These are phyloP conservation scores for Pardosa pseudoannulata DNA, from an alignment of 2,888 invertebrate species.

Conservation along the genomic window DNA sequence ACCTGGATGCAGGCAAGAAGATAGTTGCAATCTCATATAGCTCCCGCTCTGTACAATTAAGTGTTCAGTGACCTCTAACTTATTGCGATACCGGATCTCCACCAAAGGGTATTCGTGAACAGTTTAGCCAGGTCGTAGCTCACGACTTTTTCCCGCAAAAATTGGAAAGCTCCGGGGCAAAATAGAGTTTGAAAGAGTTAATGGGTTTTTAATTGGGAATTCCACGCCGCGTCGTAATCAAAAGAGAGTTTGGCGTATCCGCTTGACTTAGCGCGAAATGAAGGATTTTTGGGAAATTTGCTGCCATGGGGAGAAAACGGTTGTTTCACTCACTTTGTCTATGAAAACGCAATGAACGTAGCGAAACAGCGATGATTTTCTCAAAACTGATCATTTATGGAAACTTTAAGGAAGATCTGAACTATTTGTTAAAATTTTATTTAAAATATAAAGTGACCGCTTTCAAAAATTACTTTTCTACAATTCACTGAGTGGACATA, in stretches of 20 bases:
- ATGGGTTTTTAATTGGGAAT: constrained; percentile 8
- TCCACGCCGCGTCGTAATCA: constrained; percentile 1
- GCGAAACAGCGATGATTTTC: too few relatives aligned
- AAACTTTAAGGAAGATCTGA: too few relatives aligned
- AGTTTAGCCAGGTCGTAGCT: constrained; percentile 12
- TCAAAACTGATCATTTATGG: too few relatives aligned
- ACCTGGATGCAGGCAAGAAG: neutral
- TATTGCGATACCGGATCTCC: constrained; percentile 7
- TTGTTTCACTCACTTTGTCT: too few relatives aligned
- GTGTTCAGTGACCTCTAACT: constrained; percentile 3
- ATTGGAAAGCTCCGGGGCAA: constrained; percentile 10
- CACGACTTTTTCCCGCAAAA: constrained; percentile 10
- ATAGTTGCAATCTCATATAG: constrained; percentile 7
- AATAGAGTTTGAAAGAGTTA: constrained; percentile 12
- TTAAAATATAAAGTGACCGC: too few relatives aligned
- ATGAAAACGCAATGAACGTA: too few relatives aligned
- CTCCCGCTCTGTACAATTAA: neutral
- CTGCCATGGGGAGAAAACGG: too few relatives aligned
- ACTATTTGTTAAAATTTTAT: too few relatives aligned
- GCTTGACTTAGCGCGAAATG: neutral
- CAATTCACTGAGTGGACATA: too few relatives aligned
- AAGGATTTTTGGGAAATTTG: neutral
- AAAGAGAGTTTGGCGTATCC: constrained; percentile 12
- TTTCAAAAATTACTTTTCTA: too few relatives aligned
- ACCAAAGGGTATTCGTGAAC: constrained; percentile 3